A percentile compares a stretch with the other conserved stretches of the same genome.
phyloP scores from a whole-genome alignment of 1,140 invertebrate genomes.

The Sitophilus oryzae region DNA sequence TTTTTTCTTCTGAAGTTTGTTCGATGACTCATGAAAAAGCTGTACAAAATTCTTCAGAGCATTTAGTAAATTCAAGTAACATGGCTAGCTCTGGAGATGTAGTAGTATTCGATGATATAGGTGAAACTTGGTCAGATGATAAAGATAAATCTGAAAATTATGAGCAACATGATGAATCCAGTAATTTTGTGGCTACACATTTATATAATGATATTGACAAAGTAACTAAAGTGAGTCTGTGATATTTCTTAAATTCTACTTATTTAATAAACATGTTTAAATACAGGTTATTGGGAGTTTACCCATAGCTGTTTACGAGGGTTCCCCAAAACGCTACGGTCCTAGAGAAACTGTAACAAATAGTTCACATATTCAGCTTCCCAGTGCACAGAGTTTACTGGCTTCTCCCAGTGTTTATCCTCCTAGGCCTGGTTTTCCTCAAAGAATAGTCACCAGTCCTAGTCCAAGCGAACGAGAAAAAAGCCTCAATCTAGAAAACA shows the following conservation, averaged over 20 bases:
- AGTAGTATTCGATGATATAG: conserved; percentile 78
- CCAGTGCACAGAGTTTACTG: conserved; percentile 53
- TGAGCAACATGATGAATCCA: conserved; percentile 22
- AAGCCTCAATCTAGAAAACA: conserved; percentile 32
- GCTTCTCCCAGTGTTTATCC: conserved; percentile 61
- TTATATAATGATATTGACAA: conserved; percentile 49
- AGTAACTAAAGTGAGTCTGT: conserved; percentile 57
- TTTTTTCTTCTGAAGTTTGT: conserved; percentile 59
- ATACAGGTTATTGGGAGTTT: conserved; percentile 66
- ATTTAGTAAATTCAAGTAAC: conserved; percentile 41
- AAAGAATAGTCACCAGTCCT: conserved; percentile 48
- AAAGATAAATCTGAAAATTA: conserved; percentile 27
- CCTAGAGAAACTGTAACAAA: conserved; percentile 42
- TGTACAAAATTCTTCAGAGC: conserved; percentile 22
- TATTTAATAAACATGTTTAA: neutral
- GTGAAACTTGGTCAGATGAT: conserved; percentile 61
- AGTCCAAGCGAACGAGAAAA: conserved; percentile 47
- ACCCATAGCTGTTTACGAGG: conserved; percentile 86
- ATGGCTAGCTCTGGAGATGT: conserved; percentile 56
- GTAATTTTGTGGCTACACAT: conserved; percentile 32
- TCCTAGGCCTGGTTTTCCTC: conserved; percentile 67
- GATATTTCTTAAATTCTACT: neutral
- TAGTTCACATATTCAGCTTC: conserved; percentile 46
- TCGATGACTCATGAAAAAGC: conserved; percentile 46
- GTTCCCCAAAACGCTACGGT: conserved; percentile 82